Conservation (phyloP, 2,888 invertebrate genomes). For the Masnerella sp. region DNA sequence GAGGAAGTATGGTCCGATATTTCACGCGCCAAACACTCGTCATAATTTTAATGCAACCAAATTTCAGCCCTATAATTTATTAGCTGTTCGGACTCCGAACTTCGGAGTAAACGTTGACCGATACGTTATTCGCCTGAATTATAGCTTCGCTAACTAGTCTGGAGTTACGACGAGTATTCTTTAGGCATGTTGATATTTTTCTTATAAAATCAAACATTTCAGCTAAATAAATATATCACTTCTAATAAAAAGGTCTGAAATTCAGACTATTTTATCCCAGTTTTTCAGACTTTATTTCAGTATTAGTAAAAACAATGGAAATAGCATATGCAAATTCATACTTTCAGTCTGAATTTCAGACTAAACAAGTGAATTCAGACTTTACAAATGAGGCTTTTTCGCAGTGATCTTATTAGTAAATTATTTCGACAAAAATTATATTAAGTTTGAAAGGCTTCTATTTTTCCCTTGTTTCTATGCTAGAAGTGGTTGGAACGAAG, state of each 20-base stretch:
- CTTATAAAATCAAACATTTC: too few species aligned
- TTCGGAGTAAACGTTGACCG: constrained; percentile 74
- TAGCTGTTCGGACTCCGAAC: constrained; percentile 75
- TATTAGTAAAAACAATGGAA: too few species aligned
- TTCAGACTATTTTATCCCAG: too few species aligned
- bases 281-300: too few species aligned
- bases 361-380: too few species aligned
- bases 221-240: constrained; percentile 34
- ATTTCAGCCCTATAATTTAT: constrained; percentile 76
- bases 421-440: too few species aligned
- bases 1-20: constrained; percentile 17
- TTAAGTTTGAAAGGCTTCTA: too few species aligned
- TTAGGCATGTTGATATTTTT: too few species aligned
- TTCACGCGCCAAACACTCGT: constrained; percentile 17
- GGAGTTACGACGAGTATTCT: constrained; percentile 74
- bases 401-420: too few species aligned
- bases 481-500: constrained; percentile 22
- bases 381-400: too few species aligned
- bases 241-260: constrained; percentile 26
- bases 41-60: constrained; percentile 75
- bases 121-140: constrained; percentile 76
- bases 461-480: constrained; percentile 62
- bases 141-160: constrained; percentile 77
- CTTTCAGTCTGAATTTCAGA: too few species aligned
- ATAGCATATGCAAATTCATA: too few species aligned